phyloP scores from a whole-genome alignment of 2,113 vertebrate genomes.

The Xenopus laevis region DNA sequence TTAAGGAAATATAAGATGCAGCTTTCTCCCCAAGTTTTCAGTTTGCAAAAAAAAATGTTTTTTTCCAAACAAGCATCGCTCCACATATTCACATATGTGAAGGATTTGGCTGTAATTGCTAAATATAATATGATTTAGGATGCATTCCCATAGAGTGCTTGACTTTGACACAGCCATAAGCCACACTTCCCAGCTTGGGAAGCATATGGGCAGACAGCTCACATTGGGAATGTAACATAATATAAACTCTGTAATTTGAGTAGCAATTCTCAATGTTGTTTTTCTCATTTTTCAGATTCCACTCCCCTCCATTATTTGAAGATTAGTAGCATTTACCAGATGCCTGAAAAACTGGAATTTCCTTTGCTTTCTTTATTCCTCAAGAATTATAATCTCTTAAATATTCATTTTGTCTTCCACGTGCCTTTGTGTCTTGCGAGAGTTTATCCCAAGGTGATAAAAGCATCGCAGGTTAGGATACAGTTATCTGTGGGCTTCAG shows the following conservation, averaged over 20 bases:
- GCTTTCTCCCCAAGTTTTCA: neutral
- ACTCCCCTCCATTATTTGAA: slow-evolving; percentile 36
- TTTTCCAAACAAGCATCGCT: slow-evolving; percentile 35
- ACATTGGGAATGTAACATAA: slow-evolving; percentile 35
- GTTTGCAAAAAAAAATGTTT: slow-evolving; percentile 15
- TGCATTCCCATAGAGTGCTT: slow-evolving; percentile 30
- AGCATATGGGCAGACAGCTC: slow-evolving; percentile 28
- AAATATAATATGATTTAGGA: slow-evolving; percentile 35
- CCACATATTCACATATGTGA: slow-evolving; percentile 30
- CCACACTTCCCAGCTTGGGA: slow-evolving; percentile 18
- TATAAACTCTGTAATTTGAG: slow-evolving; percentile 34
- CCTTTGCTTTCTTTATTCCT: neutral
- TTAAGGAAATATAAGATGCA: neutral
- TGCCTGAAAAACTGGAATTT: slow-evolving; percentile 29
- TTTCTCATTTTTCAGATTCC: slow-evolving; percentile 43
- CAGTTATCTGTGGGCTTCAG: no score
- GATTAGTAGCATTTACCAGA: slow-evolving; percentile 39
- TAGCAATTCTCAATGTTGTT: slow-evolving; percentile 37
- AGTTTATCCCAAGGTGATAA: no score
- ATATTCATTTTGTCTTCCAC: slow-evolving; percentile 15
- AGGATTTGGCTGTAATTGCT: slow-evolving; percentile 34
- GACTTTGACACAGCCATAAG: slow-evolving; percentile 11
- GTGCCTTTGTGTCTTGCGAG: neutral
- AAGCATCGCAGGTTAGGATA: no score
- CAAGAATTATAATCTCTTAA: slow-evolving; percentile 10